Percentiles rank a stretch among this genome's conserved stretches.
Evolutionary conservation across 1,140 invertebrate species (phyloP).

Genomic region (Laodelphax striatellus): DNA sequence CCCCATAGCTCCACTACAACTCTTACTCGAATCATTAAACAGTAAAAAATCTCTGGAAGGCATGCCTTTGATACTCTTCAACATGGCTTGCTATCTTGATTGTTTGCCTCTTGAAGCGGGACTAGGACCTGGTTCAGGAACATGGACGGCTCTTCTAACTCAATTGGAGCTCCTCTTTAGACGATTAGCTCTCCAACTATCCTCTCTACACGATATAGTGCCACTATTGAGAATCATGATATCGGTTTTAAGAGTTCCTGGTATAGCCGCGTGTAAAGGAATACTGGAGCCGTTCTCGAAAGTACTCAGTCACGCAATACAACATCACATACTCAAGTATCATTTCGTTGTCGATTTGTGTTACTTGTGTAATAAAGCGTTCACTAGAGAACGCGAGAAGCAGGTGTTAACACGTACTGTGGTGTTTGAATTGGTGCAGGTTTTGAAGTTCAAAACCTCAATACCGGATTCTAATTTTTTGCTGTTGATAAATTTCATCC

Average conservation of each 20-base stretch:
- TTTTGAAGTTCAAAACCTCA: slow-evolving; percentile 86
- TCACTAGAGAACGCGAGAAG: slow-evolving; percentile 80
- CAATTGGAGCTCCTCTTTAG: slow-evolving; percentile 81
- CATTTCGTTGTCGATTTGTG: slow-evolving; percentile 79
- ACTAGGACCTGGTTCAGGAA: slow-evolving; percentile 46
- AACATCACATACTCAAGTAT: slow-evolving; percentile 77
- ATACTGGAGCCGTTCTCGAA: slow-evolving; percentile 94
- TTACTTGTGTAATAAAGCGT: slow-evolving; percentile 76
- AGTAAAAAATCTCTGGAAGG: slow-evolving; percentile 74
- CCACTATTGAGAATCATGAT: slow-evolving; percentile 76
- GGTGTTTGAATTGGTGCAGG: slow-evolving; percentile 88
- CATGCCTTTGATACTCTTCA: slow-evolving; percentile 68
- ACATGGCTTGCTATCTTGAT: slow-evolving; percentile 87
- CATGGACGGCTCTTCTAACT: slow-evolving; percentile 69
- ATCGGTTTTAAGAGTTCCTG: slow-evolving; percentile 72
- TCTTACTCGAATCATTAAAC: slow-evolving; percentile 81
- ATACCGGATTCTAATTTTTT: slow-evolving; percentile 92
- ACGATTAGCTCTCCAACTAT: slow-evolving; percentile 58
- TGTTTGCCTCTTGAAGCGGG: slow-evolving; percentile 77
- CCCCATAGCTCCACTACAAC: slow-evolving; percentile 83
- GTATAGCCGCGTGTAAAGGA: slow-evolving; percentile 63
- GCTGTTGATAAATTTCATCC: slow-evolving; percentile 75
- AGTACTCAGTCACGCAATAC: slow-evolving; percentile 79
- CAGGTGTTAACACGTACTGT: slow-evolving; percentile 78
- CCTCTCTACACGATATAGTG: slow-evolving; percentile 58